Evolutionary conservation across 2,888 invertebrate genomes (phyloP), one percentile per base, ranked within the genome.

Genomic region (Auanema sp.): DNA sequence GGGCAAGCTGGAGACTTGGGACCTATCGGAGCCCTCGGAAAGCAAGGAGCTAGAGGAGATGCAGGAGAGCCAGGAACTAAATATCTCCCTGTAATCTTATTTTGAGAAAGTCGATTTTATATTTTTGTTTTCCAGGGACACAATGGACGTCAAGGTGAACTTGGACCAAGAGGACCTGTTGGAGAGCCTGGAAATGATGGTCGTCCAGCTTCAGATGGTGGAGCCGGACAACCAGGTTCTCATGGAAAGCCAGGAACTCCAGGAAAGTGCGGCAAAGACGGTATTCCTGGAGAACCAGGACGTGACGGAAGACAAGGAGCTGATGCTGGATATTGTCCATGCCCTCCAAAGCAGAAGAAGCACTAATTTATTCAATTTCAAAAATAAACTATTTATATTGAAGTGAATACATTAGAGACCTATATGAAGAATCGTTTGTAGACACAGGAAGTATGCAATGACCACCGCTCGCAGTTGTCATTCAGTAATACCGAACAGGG

Each of bases 291-390:
- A 69, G 68, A 68, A 56, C 62, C 70, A 25, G 76, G 76, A 68
- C 59, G 65, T 47, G 73, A 71, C 41, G 76, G 71, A 33, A 65
- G 60, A 50, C 73, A 71, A 47, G 75, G 75, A 69, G 68, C 69
- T 55, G 72, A 72, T 56, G 72, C 72, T 44, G 72, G 67, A 60
- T 72, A 72, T 52, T 72, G 72, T 52, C 67, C 72, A 57, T 72
- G 72, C 57, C 70, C 70, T 33, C 33, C 33, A 33, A 33, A 33
- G 33, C 33, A 33, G 8, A 33, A 33, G 33, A 33, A 33, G 8
- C 33, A 33, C 8, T 33, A 33, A 33, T 8, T 33, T 33, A 33
- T 33, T 5, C 33, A 33, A 3, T 33, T 33, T 33, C 8, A 8
- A 33, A 8, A 33, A 33, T 33, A 33, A 33, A 33, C 8, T 33